Percentiles rank a stretch among this genome's conserved stretches.
These are phyloP conservation scores for Limnephilus lunatus DNA, from an alignment of 2,888 invertebrate genomes.

Conservation along the genomic window DNA sequence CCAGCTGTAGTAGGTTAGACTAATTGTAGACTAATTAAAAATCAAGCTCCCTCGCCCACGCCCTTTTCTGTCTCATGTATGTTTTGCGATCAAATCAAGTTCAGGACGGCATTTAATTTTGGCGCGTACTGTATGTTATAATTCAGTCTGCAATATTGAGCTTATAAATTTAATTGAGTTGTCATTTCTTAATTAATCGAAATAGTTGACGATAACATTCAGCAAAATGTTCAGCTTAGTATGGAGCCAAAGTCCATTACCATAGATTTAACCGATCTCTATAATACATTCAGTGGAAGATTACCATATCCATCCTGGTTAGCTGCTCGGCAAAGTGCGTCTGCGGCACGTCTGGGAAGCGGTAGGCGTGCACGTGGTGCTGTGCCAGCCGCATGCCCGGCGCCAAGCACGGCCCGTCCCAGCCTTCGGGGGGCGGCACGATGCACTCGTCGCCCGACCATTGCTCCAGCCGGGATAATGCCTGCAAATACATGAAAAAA, in stretches of 20 bases:
- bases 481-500: constrained; percentile 72
- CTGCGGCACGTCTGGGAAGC: constrained; percentile 90
- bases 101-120: no score
- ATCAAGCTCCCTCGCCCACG: no score
- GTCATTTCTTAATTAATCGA: no score
- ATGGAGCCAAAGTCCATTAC: no score
- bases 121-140: no score
- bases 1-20: no score
- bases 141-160: no score
- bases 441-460: constrained; percentile 78
- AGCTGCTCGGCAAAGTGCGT: constrained; percentile 98
- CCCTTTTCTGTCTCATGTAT: no score
- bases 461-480: constrained; percentile 86
- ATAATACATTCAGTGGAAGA: not conserved
- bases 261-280: not conserved
- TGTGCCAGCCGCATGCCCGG: constrained; percentile 80
- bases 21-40: no score
- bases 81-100: no score
- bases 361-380: constrained; percentile 83
- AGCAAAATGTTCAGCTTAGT: not conserved
- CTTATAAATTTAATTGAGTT: no score
- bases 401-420: constrained; percentile 74
- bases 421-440: constrained; percentile 67
- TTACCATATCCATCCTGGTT: constrained; percentile 95
- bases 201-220: not conserved